Evolutionary conservation across 2,797 vertebrate species (phyloP).

Genomic region (Silurus lanzhouensis): DNA sequence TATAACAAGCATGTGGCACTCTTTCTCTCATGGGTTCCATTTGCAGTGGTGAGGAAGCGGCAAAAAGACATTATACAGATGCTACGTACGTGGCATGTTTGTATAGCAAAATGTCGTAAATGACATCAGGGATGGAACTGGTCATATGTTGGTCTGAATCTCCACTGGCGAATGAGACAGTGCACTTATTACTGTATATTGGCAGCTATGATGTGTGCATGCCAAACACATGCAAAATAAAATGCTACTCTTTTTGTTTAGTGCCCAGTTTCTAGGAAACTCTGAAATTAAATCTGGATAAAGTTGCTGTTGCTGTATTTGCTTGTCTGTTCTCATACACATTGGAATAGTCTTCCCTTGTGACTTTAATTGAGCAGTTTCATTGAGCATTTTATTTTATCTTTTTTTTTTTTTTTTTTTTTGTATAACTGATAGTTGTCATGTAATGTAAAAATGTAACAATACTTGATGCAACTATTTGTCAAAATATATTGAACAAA

Average conservation of each 20-base stretch:
- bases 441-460: neutral
- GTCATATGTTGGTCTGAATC: slow-evolving; percentile 41
- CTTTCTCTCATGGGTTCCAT: slow-evolving; percentile 52
- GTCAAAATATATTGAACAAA: neutral
- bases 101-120: slow-evolving; percentile 54
- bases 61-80: slow-evolving; percentile 56
- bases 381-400: neutral
- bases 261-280: neutral
- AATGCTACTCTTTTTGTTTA: neutral
- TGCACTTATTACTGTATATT: slow-evolving; percentile 23
- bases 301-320: too few species aligned
- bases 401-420: too few species aligned
- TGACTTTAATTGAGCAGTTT: neutral
- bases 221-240: slow-evolving; percentile 14
- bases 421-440: neutral
- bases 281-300: neutral
- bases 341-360: neutral
- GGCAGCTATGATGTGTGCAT: slow-evolving; percentile 4
- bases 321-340: neutral
- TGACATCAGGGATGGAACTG: slow-evolving; percentile 51
- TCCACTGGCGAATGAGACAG: slow-evolving; percentile 23
- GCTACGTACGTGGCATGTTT: slow-evolving; percentile 54
- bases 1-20: slow-evolving; percentile 50
- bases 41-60: slow-evolving; percentile 43
- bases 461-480: neutral